Conservation (phyloP, 2,888 invertebrate species). For the Antitype chi region DNA sequence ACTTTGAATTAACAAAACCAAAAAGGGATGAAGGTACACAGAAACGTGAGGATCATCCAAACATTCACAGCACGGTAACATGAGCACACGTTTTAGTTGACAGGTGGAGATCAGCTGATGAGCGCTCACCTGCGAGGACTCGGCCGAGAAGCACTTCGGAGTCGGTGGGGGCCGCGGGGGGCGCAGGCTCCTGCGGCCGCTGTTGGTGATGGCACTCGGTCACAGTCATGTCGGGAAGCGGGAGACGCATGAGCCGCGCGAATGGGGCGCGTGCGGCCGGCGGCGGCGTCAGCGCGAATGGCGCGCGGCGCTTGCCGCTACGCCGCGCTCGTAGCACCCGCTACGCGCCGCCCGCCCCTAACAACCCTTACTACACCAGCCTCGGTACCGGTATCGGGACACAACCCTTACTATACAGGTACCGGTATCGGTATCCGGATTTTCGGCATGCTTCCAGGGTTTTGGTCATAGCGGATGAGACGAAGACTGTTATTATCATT, state of each 20-base stretch:
- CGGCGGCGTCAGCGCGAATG: slow-evolving; percentile 89
- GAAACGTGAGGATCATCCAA: slow-evolving; percentile 59
- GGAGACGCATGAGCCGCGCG: slow-evolving; percentile 86
- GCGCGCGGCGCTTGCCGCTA: slow-evolving; percentile 81
- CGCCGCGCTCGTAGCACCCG: slow-evolving; percentile 71
- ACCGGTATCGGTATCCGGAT: not conserved
- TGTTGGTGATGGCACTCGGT: slow-evolving; percentile 83
- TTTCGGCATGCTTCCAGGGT: not conserved
- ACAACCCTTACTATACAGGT: slow-evolving; percentile 67
- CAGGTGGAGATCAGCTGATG: slow-evolving; percentile 78
- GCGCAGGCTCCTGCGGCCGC: slow-evolving; percentile 67
- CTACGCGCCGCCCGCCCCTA: slow-evolving; percentile 75
- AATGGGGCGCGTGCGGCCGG: slow-evolving; percentile 86
- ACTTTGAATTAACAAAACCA: slow-evolving; percentile 54
- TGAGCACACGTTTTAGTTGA: slow-evolving; percentile 60
- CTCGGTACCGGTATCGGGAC: slow-evolving; percentile 5
- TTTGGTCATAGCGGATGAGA: not conserved
- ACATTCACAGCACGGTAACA: slow-evolving; percentile 67
- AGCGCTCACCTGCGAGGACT: slow-evolving; percentile 87
- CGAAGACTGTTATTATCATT: not conserved
- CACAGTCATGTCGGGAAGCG: slow-evolving; percentile 84
- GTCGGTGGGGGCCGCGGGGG: slow-evolving; percentile 76
- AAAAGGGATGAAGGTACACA: slow-evolving; percentile 50
- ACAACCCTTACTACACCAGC: slow-evolving; percentile 71
- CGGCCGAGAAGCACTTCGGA: slow-evolving; percentile 87